Conservation (phyloP, 2,113 vertebrate genomes). For the Eulemur rufifrons region DNA sequence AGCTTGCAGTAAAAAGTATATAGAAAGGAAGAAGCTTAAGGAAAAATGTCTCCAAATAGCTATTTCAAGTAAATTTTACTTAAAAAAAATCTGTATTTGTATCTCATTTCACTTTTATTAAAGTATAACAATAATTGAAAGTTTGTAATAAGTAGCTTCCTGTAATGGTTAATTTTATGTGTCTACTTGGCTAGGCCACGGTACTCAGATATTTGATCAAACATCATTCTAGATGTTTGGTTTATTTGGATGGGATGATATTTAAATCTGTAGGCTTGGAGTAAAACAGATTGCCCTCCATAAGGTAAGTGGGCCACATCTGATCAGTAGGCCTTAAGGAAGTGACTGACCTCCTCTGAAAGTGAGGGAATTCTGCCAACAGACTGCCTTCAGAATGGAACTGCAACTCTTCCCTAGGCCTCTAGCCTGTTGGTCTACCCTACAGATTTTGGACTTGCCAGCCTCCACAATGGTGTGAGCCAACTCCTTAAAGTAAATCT, state of each 20-base stretch:
- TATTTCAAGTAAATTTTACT: slow-evolving; percentile 17
- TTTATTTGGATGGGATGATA: background rate
- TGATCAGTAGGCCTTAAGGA: background rate
- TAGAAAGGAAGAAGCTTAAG: background rate
- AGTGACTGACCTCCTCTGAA: background rate
- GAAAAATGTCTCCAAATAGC: background rate
- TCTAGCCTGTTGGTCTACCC: background rate
- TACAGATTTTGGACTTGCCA: background rate
- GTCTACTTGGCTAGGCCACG: background rate
- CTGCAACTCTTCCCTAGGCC: background rate
- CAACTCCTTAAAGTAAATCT: slow-evolving; percentile 4
- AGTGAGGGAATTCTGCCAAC: background rate
- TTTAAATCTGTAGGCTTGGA: background rate
- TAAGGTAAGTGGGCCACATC: background rate
- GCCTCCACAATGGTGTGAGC: background rate
- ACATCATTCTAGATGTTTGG: background rate
- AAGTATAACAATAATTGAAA: background rate
- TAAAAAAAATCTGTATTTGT: background rate
- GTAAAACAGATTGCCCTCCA: background rate
- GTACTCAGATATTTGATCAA: background rate
- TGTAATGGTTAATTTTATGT: background rate
- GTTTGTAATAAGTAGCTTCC: background rate
- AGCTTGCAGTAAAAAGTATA: background rate
- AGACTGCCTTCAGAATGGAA: background rate
- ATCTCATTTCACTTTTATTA: slow-evolving; percentile 10